phyloP scores from a whole-genome alignment of 2,888 invertebrate species.

The Herminia tarsipennalis region DNA sequence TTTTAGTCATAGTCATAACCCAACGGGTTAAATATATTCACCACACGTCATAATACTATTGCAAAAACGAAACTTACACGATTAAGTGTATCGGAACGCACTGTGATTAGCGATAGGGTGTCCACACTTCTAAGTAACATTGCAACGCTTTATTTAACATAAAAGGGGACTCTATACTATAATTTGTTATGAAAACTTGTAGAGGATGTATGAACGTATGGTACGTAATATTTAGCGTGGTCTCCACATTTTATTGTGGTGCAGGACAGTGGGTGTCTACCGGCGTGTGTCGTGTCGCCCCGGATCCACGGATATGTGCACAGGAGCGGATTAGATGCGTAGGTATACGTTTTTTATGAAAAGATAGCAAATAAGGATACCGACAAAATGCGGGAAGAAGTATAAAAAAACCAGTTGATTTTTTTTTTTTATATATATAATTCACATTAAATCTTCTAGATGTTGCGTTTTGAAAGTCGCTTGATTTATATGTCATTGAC shows the following conservation, averaged over 20 bases:
- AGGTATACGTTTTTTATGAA: slow-evolving; percentile 5
- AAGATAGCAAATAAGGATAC: no score
- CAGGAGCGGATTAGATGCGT: slow-evolving; percentile 57
- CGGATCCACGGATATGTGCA: slow-evolving; percentile 53
- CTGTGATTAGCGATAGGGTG: slow-evolving; percentile 5
- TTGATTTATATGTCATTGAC: no score
- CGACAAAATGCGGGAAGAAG: no score
- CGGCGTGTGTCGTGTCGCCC: slow-evolving; percentile 60
- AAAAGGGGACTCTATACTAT: no score
- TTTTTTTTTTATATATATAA: no score
- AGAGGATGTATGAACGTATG: background rate
- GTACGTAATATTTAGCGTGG: background rate
- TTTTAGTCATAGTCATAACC: no score
- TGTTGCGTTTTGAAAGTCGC: no score
- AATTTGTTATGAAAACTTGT: no score
- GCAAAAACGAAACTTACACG: slow-evolving; percentile 35
- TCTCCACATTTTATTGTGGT: slow-evolving; percentile 59
- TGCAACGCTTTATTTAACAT: no score
- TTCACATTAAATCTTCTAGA: no score
- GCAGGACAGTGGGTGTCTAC: slow-evolving; percentile 55
- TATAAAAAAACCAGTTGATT: no score
- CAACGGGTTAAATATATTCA: slow-evolving; percentile 2
- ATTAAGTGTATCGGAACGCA: slow-evolving; percentile 47
- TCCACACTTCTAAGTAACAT: slow-evolving; percentile 58
- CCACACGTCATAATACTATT: slow-evolving; percentile 12